phyloP scores from a whole-genome alignment of 2,888 invertebrate genomes.

The Pristionchus japonicus region DNA sequence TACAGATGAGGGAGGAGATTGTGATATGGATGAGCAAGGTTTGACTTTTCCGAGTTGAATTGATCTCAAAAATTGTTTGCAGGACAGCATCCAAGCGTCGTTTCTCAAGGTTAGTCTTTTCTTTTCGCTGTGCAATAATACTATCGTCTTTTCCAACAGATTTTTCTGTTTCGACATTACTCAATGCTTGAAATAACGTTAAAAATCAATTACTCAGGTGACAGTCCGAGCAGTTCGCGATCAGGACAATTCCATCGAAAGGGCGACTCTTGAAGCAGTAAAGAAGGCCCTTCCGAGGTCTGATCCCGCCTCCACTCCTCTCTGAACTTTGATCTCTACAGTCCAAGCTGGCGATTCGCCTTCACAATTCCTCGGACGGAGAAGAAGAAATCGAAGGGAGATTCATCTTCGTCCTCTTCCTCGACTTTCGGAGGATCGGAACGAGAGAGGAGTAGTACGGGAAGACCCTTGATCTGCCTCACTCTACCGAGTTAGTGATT shows the following conservation, averaged over 20 bases:
- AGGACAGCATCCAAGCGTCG: not conserved
- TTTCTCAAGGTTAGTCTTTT: not conserved
- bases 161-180: no score
- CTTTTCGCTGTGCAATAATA: no score
- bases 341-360: not conserved
- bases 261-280: not conserved
- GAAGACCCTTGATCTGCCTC: not conserved
- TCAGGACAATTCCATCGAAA: not conserved
- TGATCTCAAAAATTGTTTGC: no score
- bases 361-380: not conserved
- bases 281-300: conserved; percentile 8
- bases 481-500: not conserved
- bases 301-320: no score
- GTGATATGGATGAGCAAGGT: conserved; percentile 20
- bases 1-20: not conserved
- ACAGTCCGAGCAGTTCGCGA: not conserved
- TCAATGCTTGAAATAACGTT: not conserved
- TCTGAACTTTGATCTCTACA: conserved; percentile 28
- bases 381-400: not conserved
- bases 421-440: not conserved
- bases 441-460: not conserved
- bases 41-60: no score
- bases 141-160: no score
- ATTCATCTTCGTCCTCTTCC: not conserved
- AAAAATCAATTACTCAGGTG: not conserved